Conservation (phyloP, 1,140 invertebrate species). For the Dendroctonus valens region DNA sequence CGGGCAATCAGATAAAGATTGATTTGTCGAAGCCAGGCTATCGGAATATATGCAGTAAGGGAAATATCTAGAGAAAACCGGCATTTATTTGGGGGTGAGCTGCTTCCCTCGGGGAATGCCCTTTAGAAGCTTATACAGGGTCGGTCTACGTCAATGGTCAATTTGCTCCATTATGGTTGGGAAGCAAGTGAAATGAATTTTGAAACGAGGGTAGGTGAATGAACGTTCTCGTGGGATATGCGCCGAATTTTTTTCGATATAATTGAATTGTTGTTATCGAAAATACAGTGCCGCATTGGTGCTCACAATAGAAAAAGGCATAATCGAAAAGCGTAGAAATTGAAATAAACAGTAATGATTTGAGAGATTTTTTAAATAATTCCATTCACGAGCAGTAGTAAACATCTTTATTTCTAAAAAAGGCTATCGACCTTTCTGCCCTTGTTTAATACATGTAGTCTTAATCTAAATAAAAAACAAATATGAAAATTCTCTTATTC, state of each 20-base stretch:
- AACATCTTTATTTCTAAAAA: no score
- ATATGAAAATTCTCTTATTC: no score
- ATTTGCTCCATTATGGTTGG: conserved; percentile 31
- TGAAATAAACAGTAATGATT: background rate
- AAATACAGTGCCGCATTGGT: background rate
- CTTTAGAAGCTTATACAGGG: conserved; percentile 27
- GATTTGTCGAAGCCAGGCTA: conserved; percentile 17
- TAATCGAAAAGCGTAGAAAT: no score
- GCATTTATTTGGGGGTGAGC: conserved; percentile 18
- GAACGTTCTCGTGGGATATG: background rate
- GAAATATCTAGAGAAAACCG: conserved; percentile 5
- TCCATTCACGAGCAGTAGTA: no score
- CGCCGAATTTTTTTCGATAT: conserved; percentile 2
- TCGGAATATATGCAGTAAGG: conserved; percentile 18
- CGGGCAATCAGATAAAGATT: conserved; percentile 17
- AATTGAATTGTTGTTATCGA: conserved; percentile 3
- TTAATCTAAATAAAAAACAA: no score
- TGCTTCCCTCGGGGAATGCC: conserved; percentile 13
- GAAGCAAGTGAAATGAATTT: conserved; percentile 27
- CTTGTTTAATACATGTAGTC: no score
- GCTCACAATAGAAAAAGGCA: no score
- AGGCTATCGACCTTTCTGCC: no score
- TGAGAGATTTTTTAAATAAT: background rate
- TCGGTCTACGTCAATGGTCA: conserved; percentile 28
- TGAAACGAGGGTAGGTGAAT: conserved; percentile 15